phyloP scores from a whole-genome alignment of 2,888 invertebrate species.

The Heliconius erato region DNA sequence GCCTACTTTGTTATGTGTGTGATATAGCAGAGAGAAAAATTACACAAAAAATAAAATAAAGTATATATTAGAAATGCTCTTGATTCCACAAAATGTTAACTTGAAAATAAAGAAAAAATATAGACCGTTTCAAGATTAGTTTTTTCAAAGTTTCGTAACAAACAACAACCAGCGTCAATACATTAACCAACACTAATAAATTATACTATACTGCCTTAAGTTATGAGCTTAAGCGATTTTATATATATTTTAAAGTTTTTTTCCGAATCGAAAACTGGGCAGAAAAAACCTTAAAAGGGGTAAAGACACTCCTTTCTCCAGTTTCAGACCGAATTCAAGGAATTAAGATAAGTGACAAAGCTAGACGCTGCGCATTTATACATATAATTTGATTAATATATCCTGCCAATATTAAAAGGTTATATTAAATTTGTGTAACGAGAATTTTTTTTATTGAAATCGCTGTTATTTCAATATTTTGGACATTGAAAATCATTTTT shows the following conservation, averaged over 20 bases:
- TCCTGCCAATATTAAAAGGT: too few species aligned
- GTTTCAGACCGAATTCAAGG: not conserved
- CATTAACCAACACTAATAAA: conserved; percentile 19
- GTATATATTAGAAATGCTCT: not conserved
- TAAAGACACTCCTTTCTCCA: not conserved
- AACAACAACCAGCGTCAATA: conserved; percentile 21
- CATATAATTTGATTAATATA: too few species aligned
- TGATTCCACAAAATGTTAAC: not conserved
- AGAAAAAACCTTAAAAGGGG: not conserved
- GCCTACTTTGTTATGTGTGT: too few species aligned
- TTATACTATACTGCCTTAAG: not conserved
- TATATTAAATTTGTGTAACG: too few species aligned
- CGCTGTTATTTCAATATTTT: not conserved
- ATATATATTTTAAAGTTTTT: not conserved
- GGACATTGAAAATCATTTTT: not conserved
- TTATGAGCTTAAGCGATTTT: not conserved
- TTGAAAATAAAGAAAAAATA: not conserved
- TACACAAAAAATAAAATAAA: too few species aligned
- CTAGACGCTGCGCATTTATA: not conserved
- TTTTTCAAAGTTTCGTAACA: conserved; percentile 9
- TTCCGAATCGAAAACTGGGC: not conserved
- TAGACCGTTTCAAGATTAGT: not conserved
- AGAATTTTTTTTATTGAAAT: too few species aligned
- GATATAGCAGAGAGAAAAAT: too few species aligned
- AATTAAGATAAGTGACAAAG: not conserved